Base-by-base conservation (phyloP, 1,140 invertebrate genomes). In the Bombus superbus region DNA sequence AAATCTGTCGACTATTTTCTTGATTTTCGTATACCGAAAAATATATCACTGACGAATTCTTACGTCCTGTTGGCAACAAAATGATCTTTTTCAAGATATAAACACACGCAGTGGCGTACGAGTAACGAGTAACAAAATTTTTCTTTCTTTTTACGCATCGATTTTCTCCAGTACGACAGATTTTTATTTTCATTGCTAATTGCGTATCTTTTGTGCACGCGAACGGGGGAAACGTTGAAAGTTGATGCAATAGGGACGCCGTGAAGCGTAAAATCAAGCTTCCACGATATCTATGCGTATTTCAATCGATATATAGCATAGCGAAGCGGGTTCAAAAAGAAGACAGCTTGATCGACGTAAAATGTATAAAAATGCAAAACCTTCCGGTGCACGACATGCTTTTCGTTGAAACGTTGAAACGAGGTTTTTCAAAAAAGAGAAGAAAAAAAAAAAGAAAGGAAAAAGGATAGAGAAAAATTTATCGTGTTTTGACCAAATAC, bases 341-440 rank as follows among this genome's bases (percentile, higher is more conserved):
- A 75, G 69, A 47, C 68, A 28, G 40, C n/a, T 64, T 73, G 68
- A 32, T 38, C 72, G 64, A 59, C 44, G 68, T 32, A 66, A 86
- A 81, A 89, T 90, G 87, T 88, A 77, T 89, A 90, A 81, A 89
- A 91, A 91, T 88, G 88, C 75, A 81, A 78, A 84, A 80, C 74
- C 40, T 68, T 80, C 71, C 25, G 40, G 32, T 44, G 42, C 42
- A 9, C 47, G 69, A 42, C 38, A 40, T 42, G 53, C 28, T 72
- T 47, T 69, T 44, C 53, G 59, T 47, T 5, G 69, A 64, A 81
- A 88, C 62, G 66, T 81, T 40, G 22, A 25, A 73, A 59, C 68
- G 28, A 62, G n/a, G 22, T 44, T 62, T 87, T 62, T 40, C 38
- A 11, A 75, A 8, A 68, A 25, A 68, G 35, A 35, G 15, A 35